Conservation (phyloP, 23 tunicate genomes). For the Ciona savignyi region DNA sequence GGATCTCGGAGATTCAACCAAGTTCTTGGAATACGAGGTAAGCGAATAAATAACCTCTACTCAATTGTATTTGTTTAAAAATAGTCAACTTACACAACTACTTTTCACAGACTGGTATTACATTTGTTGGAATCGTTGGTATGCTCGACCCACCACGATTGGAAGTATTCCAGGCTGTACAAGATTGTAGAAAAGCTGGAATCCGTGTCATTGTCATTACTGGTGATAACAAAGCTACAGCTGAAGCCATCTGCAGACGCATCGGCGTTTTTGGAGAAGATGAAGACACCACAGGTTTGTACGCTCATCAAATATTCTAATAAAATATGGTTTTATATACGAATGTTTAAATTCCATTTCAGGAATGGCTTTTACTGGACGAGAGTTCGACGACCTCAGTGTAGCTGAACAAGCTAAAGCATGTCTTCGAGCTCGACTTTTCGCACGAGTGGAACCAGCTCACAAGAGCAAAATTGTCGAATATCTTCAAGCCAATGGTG, state of each 20-base stretch:
- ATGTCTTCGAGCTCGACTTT: conserved; percentile 75
- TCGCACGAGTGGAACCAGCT: conserved; percentile 99
- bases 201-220: conserved; percentile 97
- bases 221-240: conserved; percentile 98
- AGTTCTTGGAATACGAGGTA: conserved; percentile 89
- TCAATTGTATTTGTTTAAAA: not conserved
- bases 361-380: conserved; percentile 95
- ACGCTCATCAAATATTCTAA: not conserved
- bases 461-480: conserved; percentile 97
- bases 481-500: conserved; percentile 90
- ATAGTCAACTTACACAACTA: not conserved
- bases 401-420: conserved; percentile 70
- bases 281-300: conserved; percentile 75
- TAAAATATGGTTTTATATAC: not conserved
- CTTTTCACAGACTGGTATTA: conserved; percentile 58
- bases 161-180: conserved; percentile 91
- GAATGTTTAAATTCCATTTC: not conserved
- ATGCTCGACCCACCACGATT: conserved; percentile 99
- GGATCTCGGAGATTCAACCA: conserved; percentile 78
- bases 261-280: conserved; percentile 95
- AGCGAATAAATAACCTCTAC: not conserved
- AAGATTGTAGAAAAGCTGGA: conserved; percentile 94
- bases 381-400: conserved; percentile 84
- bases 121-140: conserved; percentile 99
- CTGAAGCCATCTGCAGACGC: conserved; percentile 95